Evolutionary conservation across 2,888 invertebrate species (phyloP).

Genomic region (Drosophila atripex): DNA sequence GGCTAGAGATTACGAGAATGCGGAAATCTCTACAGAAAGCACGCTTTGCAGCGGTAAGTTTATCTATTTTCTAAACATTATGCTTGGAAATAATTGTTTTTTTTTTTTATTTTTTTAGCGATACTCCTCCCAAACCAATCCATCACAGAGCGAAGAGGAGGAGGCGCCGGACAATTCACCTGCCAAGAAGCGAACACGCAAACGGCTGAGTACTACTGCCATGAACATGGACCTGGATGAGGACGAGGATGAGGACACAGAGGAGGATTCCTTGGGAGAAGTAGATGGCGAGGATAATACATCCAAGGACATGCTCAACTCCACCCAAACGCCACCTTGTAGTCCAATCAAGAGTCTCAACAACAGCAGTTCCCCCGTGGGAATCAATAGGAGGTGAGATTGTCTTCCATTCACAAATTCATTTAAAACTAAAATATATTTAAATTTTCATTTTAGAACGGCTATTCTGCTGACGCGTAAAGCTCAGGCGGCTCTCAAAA

Average conservation of each 20-base stretch:
- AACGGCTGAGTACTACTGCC: slow-evolving; percentile 53
- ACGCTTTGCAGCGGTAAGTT: slow-evolving; percentile 76
- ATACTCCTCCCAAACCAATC: slow-evolving; percentile 57
- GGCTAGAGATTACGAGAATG: slow-evolving; percentile 86
- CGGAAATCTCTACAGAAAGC: slow-evolving; percentile 83
- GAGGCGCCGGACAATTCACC: slow-evolving; percentile 60
- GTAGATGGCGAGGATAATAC: slow-evolving; percentile 70
- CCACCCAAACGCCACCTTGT: slow-evolving; percentile 83
- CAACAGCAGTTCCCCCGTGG: slow-evolving; percentile 83
- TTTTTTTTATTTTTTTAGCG: too few relatives aligned
- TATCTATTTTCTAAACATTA: not conserved
- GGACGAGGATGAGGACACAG: slow-evolving; percentile 70
- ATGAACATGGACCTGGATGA: slow-evolving; percentile 67
- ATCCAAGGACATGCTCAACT: slow-evolving; percentile 71
- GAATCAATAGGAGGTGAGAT: slow-evolving; percentile 83
- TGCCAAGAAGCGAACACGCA: slow-evolving; percentile 64
- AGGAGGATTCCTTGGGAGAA: slow-evolving; percentile 72
- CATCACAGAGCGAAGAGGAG: slow-evolving; percentile 80
- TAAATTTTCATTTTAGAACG: slow-evolving; percentile 84
- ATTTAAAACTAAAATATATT: not conserved
- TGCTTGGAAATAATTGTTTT: not conserved
- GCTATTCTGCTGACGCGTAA: slow-evolving; percentile 92
- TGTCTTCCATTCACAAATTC: too few relatives aligned
- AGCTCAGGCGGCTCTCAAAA: slow-evolving; percentile 86
- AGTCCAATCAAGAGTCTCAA: slow-evolving; percentile 83